Evolutionary conservation across 2,797 vertebrate genomes (phyloP).

Genomic region (Pangasius larnaudii): DNA sequence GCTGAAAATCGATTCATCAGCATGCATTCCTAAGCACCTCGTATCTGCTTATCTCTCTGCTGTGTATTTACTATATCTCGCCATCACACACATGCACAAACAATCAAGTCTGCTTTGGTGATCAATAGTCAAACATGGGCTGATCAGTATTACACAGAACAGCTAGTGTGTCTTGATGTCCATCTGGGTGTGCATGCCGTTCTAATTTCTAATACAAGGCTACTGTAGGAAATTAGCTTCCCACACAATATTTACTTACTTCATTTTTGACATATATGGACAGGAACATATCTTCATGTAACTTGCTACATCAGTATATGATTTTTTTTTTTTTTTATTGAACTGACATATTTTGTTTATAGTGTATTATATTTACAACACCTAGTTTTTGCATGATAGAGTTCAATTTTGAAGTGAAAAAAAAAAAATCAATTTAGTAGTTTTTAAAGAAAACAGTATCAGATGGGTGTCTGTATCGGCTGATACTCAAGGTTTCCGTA

Average conservation of each 20-base stretch:
- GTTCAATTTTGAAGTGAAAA: background rate
- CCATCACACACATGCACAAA: background rate
- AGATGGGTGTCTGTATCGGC: background rate
- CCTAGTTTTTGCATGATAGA: no score
- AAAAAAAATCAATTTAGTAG: background rate
- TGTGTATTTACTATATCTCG: slow-evolving; percentile 52
- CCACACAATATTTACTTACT: background rate
- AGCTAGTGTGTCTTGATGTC: slow-evolving; percentile 40
- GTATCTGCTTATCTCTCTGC: slow-evolving; percentile 19
- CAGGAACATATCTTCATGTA: background rate
- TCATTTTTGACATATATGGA: background rate
- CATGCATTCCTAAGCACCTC: background rate
- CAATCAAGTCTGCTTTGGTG: slow-evolving; percentile 31
- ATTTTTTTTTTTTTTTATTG: background rate
- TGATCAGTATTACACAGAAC: slow-evolving; percentile 43
- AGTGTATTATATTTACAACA: background rate
- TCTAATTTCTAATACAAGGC: slow-evolving; percentile 47
- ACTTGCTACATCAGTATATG: background rate
- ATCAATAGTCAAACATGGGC: slow-evolving; percentile 38
- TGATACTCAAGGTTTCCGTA: background rate
- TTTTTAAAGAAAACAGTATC: background rate
- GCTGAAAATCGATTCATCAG: slow-evolving; percentile 9
- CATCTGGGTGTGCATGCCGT: slow-evolving; percentile 65
- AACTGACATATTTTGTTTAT: background rate
- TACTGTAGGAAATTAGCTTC: slow-evolving; percentile 29